phyloP scores from a whole-genome alignment of 2,797 vertebrate genomes.

The Leuciscus waleckii region DNA sequence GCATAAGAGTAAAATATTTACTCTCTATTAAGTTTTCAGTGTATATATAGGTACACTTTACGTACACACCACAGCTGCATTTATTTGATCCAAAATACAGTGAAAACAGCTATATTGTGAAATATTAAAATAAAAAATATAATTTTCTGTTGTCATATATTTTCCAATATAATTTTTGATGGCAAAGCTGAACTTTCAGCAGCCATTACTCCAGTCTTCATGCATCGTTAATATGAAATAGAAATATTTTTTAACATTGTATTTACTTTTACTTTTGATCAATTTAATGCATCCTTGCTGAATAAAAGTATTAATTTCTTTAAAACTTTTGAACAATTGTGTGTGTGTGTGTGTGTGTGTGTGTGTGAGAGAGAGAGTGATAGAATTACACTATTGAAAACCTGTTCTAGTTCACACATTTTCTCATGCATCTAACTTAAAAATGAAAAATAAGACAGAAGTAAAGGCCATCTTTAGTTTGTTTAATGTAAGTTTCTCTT shows the following conservation, averaged over 20 bases:
- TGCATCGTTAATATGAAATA: background rate
- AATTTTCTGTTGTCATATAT: background rate
- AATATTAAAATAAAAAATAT: background rate
- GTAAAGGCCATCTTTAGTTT: constrained; percentile 40
- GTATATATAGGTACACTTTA: background rate
- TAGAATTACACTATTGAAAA: background rate
- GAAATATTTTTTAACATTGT: background rate
- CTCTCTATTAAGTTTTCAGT: background rate
- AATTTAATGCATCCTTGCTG: background rate
- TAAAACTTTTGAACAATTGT: too few species aligned
- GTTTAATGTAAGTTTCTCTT: constrained; percentile 52
- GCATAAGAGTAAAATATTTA: background rate
- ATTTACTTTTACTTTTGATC: background rate
- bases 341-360: too few species aligned
- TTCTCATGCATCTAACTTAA: background rate
- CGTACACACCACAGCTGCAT: background rate
- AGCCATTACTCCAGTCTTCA: background rate
- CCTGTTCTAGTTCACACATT: background rate
- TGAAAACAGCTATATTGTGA: background rate
- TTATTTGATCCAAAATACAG: background rate
- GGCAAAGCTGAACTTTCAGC: background rate
- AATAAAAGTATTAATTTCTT: too few species aligned
- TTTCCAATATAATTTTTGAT: background rate
- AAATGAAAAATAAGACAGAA: constrained; percentile 28
- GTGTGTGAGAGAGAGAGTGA: too few species aligned